A percentile compares a stretch with the other conserved stretches of the same genome.
These are phyloP conservation scores for Acanthopagrus latus DNA, from an alignment of 2,797 vertebrate species.

Conservation along the genomic window DNA sequence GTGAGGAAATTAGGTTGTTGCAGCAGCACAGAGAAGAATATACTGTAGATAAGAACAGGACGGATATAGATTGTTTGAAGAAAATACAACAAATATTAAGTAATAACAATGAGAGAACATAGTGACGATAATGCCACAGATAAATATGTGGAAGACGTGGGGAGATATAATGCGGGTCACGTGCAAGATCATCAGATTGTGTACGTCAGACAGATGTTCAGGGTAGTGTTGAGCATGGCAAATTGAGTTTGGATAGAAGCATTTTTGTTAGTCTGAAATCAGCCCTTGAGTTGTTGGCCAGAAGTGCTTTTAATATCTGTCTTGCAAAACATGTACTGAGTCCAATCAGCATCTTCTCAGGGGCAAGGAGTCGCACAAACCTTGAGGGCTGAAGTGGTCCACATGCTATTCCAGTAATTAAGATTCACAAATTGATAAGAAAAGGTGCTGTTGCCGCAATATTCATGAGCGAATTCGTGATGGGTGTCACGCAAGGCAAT, in stretches of 20 bases:
- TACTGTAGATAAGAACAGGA: conserved; percentile 69
- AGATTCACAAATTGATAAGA: conserved; percentile 2
- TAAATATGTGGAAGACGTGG: conserved; percentile 45
- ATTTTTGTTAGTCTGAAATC: conserved; percentile 50
- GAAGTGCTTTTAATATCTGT: conserved; percentile 39
- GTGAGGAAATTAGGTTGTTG: conserved; percentile 76
- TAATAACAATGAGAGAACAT: conserved; percentile 55
- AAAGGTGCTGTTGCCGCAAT: conserved; percentile 1
- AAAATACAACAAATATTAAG: conserved; percentile 65
- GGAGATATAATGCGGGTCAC: conserved; percentile 45
- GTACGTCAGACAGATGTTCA: conserved; percentile 34
- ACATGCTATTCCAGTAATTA: background rate
- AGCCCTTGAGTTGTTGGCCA: conserved; percentile 26
- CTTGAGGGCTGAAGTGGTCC: background rate
- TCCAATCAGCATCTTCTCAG: conserved; percentile 21
- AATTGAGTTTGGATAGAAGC: conserved; percentile 43
- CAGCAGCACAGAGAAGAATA: conserved; percentile 61
- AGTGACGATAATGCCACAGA: conserved; percentile 41
- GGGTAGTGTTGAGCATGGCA: conserved; percentile 37
- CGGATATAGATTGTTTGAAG: conserved; percentile 64
- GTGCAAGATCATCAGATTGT: conserved; percentile 53
- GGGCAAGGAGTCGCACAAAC: conserved; percentile 14
- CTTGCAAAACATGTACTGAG: conserved; percentile 5
- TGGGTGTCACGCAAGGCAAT: conserved; percentile 4
- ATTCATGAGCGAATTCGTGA: conserved; percentile 24